Base-by-base conservation (phyloP, 2,888 invertebrate genomes). In the Zaprionus obscuricornis region DNA sequence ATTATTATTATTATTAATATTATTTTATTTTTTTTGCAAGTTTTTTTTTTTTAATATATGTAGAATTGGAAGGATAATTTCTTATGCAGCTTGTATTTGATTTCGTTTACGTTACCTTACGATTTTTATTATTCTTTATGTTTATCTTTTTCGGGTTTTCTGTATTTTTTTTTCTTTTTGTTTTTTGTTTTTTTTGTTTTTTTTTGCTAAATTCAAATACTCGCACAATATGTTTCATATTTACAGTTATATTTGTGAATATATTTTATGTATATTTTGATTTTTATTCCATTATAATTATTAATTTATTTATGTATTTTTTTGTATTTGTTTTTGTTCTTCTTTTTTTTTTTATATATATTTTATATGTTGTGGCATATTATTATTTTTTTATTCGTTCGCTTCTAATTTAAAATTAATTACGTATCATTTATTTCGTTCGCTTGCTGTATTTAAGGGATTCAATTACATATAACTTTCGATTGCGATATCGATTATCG, bases 31-130 rank as follows among this genome's bases (percentile, higher is more conserved):
- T 22, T 20, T 34, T 20, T 40, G 4, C 4, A 22, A 22, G 11
- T 46, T 16, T 16, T 16, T 31, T 13, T 34, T 22, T 56, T 29
- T 29, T 43, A 54, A 47, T 65, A 65, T 65, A 45, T 71, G 46
- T 60, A 58, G 49, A 68, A 66, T 67, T 77, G 78, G 71, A 77
- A 81, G 78, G 82, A 81, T 71, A 79, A 68, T 74, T 81, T 57
- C 62, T 64, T 66, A 66, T 62, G 71, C 66, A 43, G 54, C 52
- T 56, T 58, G 59, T 65, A 50, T 73, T 73, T 69, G 54, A 50
- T 73, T 68, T 60, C 26, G 33, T 59, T 73, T 51, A 27, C 20
- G 22, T 18, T 2, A 34, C 13, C n/a, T 13, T n/a, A 39, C 20
- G 16, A 45, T 42, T 31, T 43, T 17, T n/a, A 14, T 29, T 34